These are phyloP conservation scores for Muscidifurax raptorellus DNA, from an alignment of 1,140 invertebrate genomes.

Conservation along the genomic window DNA sequence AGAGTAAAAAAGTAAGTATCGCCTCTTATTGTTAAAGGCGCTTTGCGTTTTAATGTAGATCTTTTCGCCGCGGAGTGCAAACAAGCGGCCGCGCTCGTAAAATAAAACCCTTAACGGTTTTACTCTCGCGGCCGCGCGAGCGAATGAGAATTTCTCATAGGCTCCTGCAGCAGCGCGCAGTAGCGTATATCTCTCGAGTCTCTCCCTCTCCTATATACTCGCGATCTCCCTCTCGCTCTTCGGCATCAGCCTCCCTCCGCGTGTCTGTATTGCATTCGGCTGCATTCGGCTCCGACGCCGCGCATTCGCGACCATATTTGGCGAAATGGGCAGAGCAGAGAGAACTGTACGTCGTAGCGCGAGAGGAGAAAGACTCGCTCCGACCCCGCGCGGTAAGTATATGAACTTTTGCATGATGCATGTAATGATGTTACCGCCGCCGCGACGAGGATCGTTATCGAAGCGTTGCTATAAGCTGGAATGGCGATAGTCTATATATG, in stretches of 20 bases:
- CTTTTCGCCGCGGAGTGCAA: not conserved
- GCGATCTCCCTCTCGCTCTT: not conserved
- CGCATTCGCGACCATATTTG: slow-evolving; percentile 46
- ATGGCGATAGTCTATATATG: too few relatives aligned
- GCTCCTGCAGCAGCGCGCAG: not conserved
- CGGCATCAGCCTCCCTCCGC: slow-evolving; percentile 41
- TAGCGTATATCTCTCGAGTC: not conserved
- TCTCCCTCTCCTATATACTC: not conserved
- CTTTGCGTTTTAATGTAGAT: not conserved
- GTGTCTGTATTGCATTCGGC: slow-evolving; percentile 19
- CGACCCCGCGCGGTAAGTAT: not conserved
- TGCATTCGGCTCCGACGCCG: not conserved
- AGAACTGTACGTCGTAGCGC: not conserved
- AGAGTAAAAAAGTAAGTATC: not conserved
- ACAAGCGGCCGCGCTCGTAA: not conserved
- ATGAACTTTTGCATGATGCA: not conserved
- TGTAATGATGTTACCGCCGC: too few relatives aligned
- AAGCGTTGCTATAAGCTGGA: not conserved
- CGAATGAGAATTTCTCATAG: not conserved
- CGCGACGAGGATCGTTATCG: not conserved
- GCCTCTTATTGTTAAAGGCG: not conserved
- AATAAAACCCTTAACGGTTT: not conserved
- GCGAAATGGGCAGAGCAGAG: slow-evolving; percentile 40
- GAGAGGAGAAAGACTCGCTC: not conserved
- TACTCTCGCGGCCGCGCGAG: not conserved